Conservation (phyloP, 1,140 invertebrate genomes). For the Trachymyrmex cornetzi region DNA sequence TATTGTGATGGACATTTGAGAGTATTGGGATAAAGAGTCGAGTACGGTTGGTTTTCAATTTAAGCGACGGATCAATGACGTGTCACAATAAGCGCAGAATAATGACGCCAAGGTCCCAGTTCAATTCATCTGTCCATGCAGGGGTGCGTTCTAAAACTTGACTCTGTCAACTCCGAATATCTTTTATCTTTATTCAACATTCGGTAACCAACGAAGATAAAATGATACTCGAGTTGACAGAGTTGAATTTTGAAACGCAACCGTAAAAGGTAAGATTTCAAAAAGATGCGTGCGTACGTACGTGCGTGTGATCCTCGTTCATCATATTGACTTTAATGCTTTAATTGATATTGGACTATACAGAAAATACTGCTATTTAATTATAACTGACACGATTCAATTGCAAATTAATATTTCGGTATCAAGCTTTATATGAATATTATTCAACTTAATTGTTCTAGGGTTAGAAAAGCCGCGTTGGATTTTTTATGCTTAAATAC, state of each 20-base stretch:
- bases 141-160: too few relatives aligned
- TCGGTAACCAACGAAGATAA: too few relatives aligned
- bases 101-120: conserved; percentile 9
- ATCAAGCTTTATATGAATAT: too few relatives aligned
- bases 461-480: too few relatives aligned
- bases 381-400: background rate
- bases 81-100: conserved; percentile 38
- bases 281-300: background rate
- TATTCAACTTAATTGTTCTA: too few relatives aligned
- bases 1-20: conserved; percentile 9
- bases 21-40: conserved; percentile 28
- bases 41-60: conserved; percentile 49
- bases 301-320: too few relatives aligned
- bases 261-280: background rate
- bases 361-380: background rate
- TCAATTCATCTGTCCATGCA: conserved; percentile 12
- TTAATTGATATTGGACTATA: background rate
- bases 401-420: too few relatives aligned
- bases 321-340: background rate
- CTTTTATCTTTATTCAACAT: too few relatives aligned
- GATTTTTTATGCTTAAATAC: too few relatives aligned
- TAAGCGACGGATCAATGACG: conserved; percentile 38
- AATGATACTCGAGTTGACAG: too few relatives aligned
- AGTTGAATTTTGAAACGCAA: too few relatives aligned
- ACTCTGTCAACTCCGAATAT: too few relatives aligned